phyloP scores from a whole-genome alignment of 2,113 vertebrate genomes.

The Carassius auratus region DNA sequence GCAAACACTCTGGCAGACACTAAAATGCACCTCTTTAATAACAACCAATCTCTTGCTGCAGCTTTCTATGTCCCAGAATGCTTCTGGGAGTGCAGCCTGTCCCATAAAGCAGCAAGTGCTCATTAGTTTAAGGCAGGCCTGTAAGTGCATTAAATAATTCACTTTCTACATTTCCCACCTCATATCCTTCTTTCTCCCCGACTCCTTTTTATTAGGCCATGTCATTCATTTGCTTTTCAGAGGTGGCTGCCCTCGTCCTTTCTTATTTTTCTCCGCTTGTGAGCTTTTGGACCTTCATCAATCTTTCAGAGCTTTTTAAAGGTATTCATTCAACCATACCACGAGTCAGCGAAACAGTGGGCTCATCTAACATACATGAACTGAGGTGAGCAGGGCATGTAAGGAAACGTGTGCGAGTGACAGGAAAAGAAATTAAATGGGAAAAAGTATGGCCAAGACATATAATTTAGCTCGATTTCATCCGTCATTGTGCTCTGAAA shows the following conservation, averaged over 20 bases:
- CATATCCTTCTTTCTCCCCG: not conserved
- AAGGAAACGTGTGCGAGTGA: not conserved
- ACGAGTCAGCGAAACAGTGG: constrained; percentile 14
- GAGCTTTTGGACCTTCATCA: constrained; percentile 32
- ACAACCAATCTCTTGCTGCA: constrained; percentile 9
- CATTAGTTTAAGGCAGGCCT: constrained; percentile 48
- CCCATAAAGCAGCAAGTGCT: constrained; percentile 13
- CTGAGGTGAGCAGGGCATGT: constrained; percentile 1
- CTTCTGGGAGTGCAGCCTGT: not conserved
- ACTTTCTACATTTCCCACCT: constrained; percentile 24
- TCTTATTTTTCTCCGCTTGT: constrained; percentile 21
- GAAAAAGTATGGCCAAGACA: not conserved
- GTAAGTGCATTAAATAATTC: constrained; percentile 48
- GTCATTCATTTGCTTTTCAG: constrained; percentile 18
- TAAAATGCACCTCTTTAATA: constrained; percentile 18
- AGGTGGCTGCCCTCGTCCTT: not conserved
- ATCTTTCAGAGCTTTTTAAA: constrained; percentile 38
- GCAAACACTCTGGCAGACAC: constrained; percentile 9
- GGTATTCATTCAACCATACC: constrained; percentile 13
- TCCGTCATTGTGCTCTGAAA: not conserved
- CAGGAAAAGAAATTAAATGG: not conserved
- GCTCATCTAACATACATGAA: constrained; percentile 37
- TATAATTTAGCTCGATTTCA: not conserved
- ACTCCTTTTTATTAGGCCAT: constrained; percentile 16
- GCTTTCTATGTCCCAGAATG: constrained; percentile 30